Evolutionary conservation across 2,797 vertebrate genomes (phyloP).

Genomic region (Diplodus puntazzo): DNA sequence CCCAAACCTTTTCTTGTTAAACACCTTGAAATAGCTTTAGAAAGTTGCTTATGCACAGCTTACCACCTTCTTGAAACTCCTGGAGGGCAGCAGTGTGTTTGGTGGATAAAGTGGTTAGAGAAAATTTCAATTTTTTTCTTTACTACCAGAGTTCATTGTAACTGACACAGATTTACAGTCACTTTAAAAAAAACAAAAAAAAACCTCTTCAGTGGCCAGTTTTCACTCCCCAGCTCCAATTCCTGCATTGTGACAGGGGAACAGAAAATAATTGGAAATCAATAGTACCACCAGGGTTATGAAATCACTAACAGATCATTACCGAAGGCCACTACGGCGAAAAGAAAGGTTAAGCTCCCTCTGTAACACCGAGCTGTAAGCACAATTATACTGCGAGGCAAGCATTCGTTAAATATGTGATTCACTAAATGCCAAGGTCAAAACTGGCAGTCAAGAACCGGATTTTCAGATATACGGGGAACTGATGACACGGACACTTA

Average conservation of each 20-base stretch:
- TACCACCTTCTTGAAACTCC: not conserved
- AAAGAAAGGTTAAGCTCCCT: not conserved
- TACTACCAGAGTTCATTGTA: not conserved
- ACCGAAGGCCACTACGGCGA: not conserved
- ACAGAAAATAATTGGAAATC: not conserved
- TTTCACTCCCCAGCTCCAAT: not conserved
- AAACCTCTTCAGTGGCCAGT: not conserved
- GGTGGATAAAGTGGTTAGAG: not conserved
- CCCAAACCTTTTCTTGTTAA: not conserved
- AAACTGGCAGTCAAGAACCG: not conserved
- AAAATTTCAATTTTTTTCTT: not conserved
- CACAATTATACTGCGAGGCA: not conserved
- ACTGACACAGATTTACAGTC: not conserved
- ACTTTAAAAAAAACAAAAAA: not conserved
- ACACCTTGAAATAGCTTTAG: not conserved
- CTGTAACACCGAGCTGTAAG: not conserved
- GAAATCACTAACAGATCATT: not conserved
- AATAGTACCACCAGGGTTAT: too few species aligned
- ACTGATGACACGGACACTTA: conserved; percentile 13
- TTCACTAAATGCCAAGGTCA: conserved; percentile 23
- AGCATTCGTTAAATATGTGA: not conserved
- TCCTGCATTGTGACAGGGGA: not conserved
- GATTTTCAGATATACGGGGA: not conserved
- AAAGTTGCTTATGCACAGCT: not conserved
- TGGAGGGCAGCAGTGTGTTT: not conserved